These are phyloP conservation scores for Catostylus mosaicus DNA, from an alignment of 30 jellyfish, hydroid and myxozoan genomes.

Conservation along the genomic window DNA sequence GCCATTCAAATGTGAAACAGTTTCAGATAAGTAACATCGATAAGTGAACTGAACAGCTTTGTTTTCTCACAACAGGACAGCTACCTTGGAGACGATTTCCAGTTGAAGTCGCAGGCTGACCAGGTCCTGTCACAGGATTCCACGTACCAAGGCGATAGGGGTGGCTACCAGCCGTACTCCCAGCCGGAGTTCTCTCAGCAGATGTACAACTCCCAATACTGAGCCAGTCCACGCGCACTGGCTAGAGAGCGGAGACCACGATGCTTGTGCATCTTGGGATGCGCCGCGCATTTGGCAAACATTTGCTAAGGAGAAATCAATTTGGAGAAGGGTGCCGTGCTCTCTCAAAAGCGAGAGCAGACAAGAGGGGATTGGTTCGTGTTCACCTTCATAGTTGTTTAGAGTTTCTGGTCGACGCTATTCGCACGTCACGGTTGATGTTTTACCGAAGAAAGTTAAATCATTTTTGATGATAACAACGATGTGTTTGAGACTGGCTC, in stretches of 20 bases:
- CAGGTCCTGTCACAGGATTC: slow-evolving; percentile 99
- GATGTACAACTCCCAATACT: slow-evolving; percentile 98
- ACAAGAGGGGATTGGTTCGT: slow-evolving; percentile 1
- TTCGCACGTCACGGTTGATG: slow-evolving; percentile 26
- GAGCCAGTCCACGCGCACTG: slow-evolving; percentile 90
- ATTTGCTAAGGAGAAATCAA: slow-evolving; percentile 1
- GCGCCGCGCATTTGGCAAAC: slow-evolving; percentile 45
- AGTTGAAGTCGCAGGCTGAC: slow-evolving; percentile 97
- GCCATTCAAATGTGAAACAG: too few relatives aligned
- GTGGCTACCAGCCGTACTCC: slow-evolving; percentile 99
- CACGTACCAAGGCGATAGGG: slow-evolving; percentile 98
- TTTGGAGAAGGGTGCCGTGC: slow-evolving; percentile 22
- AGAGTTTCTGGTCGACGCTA: slow-evolving; percentile 53
- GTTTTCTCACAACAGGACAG: slow-evolving; percentile 99
- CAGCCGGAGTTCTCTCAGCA: slow-evolving; percentile 99
- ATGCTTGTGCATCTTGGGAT: slow-evolving; percentile 66
- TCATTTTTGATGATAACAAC: too few relatives aligned
- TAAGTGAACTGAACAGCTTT: too few relatives aligned
- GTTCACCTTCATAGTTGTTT: slow-evolving; percentile 45
- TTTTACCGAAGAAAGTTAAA: neutral
- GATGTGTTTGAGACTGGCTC: too few relatives aligned
- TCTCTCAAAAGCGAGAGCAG: slow-evolving; percentile 8
- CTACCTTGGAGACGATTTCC: slow-evolving; percentile 97
- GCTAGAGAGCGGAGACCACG: slow-evolving; percentile 74
- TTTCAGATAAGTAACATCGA: too few relatives aligned